Percentiles rank a stretch among this genome's conserved stretches.
These are phyloP conservation scores for Oreotragus oreotragus DNA, from an alignment of 2,113 vertebrate genomes.

Conservation along the genomic window DNA sequence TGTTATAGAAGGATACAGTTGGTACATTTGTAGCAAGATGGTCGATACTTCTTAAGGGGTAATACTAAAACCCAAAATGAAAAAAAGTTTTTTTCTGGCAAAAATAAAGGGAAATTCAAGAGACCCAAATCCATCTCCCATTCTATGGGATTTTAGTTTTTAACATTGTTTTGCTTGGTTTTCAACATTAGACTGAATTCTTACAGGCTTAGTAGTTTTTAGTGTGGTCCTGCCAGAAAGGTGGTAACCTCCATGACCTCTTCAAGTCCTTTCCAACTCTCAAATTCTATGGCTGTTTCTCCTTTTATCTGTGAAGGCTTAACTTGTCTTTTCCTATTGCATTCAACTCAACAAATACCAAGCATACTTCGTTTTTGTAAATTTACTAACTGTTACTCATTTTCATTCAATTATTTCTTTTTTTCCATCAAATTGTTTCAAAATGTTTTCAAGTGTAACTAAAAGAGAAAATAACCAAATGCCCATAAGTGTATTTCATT, in stretches of 20 bases:
- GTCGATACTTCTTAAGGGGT: background rate
- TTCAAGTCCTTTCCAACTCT: background rate
- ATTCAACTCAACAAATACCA: slow-evolving; percentile 15
- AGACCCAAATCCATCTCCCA: background rate
- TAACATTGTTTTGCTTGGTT: background rate
- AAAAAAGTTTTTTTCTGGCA: background rate
- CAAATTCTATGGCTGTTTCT: background rate
- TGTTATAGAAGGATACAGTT: background rate
- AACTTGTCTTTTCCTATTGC: slow-evolving; percentile 32
- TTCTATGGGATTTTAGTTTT: background rate
- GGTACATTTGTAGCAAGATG: background rate
- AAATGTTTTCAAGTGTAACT: background rate
- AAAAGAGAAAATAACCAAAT: background rate
- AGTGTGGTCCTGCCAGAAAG: background rate
- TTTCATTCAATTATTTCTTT: background rate
- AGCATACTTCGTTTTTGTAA: background rate
- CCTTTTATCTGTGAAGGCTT: slow-evolving; percentile 22
- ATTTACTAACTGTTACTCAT: background rate
- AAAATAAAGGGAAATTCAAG: background rate
- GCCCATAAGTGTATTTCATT: background rate
- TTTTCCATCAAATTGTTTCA: slow-evolving; percentile 30
- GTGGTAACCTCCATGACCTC: background rate
- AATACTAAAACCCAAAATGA: background rate
- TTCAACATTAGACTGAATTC: slow-evolving; percentile 1
- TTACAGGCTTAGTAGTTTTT: background rate